A percentile compares a stretch with the other conserved stretches of the same genome.
phyloP scores from a whole-genome alignment of 2,113 vertebrate genomes.

The Orthonyx spaldingii region DNA sequence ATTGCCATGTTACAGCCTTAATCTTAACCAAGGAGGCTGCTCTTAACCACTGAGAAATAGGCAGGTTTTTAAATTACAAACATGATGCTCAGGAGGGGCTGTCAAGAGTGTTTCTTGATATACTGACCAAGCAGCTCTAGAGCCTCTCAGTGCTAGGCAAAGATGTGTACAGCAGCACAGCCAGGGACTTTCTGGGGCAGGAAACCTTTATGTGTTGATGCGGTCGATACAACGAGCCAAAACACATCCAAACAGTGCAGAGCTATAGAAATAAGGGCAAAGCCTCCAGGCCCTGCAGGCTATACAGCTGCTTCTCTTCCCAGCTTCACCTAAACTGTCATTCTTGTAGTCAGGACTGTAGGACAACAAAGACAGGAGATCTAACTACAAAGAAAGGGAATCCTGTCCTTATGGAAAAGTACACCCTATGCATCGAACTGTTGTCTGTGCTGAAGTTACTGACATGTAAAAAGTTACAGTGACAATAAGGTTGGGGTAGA shows the following conservation, averaged over 20 bases:
- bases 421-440: fast-evolving
- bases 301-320: neutral
- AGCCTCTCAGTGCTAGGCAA: neutral
- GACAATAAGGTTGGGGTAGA: neutral
- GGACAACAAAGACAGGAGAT: neutral
- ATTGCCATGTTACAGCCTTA: neutral
- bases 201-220: neutral
- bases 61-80: neutral
- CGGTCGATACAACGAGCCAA: neutral
- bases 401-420: fast-evolving
- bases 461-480: neutral
- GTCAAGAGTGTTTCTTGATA: neutral
- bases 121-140: neutral
- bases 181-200: neutral
- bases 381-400: neutral
- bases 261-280: neutral
- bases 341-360: neutral
- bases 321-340: neutral
- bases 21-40: neutral
- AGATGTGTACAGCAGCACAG: neutral
- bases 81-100: neutral
- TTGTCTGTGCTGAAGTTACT: neutral
- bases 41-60: neutral
- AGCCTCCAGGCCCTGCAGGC: neutral
- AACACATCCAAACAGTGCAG: neutral